Evolutionary conservation across 2,113 vertebrate genomes (phyloP).

Genomic region (Amphiprion percula): DNA sequence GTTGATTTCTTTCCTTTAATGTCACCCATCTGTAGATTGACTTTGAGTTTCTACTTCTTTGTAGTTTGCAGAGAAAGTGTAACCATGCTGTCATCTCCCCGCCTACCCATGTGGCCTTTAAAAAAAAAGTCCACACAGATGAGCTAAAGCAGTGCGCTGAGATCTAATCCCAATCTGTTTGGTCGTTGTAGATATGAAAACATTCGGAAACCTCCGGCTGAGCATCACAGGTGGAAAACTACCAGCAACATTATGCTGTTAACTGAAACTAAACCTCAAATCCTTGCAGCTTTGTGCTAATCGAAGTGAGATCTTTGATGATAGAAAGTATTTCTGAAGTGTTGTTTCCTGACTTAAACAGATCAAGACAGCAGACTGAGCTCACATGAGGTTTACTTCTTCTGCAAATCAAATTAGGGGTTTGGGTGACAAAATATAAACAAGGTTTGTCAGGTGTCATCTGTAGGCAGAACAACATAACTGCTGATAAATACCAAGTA

Average conservation of each 20-base stretch:
- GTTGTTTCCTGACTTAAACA: slow-evolving; percentile 3
- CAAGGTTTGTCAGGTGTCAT: slow-evolving; percentile 54
- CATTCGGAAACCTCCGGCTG: not conserved
- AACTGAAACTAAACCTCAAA: slow-evolving; percentile 8
- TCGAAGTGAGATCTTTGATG: slow-evolving; percentile 28
- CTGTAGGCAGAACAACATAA: slow-evolving; percentile 46
- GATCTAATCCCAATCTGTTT: slow-evolving; percentile 19
- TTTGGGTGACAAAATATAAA: slow-evolving; percentile 62
- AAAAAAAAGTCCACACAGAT: slow-evolving; percentile 58
- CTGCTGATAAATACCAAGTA: slow-evolving; percentile 59
- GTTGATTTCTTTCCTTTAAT: not conserved
- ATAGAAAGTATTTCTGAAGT: not conserved
- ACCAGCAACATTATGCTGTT: not conserved
- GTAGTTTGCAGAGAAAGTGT: slow-evolving; percentile 36
- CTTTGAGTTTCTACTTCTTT: slow-evolving; percentile 9
- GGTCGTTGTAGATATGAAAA: not conserved
- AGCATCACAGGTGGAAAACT: not conserved
- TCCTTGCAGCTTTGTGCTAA: slow-evolving; percentile 13
- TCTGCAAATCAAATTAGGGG: slow-evolving; percentile 63
- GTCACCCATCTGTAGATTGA: slow-evolving; percentile 18
- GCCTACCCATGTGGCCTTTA: slow-evolving; percentile 43
- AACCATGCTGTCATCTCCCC: slow-evolving; percentile 46
- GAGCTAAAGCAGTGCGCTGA: slow-evolving; percentile 20
- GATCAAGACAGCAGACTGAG: slow-evolving; percentile 43
- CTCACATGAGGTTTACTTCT: slow-evolving; percentile 55